Evolutionary conservation across 2,113 vertebrate genomes (phyloP).

Genomic region (Tamias sibiricus): DNA sequence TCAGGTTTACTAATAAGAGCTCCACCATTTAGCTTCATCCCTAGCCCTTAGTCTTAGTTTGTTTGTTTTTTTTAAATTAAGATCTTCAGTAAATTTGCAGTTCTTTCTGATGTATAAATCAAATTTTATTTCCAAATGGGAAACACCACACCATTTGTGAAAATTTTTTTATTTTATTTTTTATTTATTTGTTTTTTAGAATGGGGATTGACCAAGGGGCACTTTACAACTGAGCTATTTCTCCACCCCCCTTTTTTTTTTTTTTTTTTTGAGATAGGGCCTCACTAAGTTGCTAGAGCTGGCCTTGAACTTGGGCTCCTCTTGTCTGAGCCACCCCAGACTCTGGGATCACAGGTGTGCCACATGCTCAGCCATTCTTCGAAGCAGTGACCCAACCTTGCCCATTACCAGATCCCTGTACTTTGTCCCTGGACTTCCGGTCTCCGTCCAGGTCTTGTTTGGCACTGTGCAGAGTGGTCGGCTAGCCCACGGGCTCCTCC

Average conservation of each 20-base stretch:
- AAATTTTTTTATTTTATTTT: too few species aligned
- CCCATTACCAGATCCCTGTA: rapidly evolving
- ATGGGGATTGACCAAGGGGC: too few species aligned
- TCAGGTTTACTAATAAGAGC: neutral
- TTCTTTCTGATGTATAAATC: neutral
- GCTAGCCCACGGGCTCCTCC: rapidly evolving
- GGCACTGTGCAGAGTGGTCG: rapidly evolving
- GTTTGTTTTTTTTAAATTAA: neutral
- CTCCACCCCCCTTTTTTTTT: too few species aligned
- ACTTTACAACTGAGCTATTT: too few species aligned
- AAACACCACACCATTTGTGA: neutral
- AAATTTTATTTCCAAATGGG: neutral
- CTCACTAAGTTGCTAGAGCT: too few species aligned
- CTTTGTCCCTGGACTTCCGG: neutral
- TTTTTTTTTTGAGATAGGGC: too few species aligned
- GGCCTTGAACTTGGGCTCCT: too few species aligned
- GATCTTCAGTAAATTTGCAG: neutral
- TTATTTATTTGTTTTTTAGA: too few species aligned
- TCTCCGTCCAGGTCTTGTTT: neutral
- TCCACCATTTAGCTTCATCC: neutral
- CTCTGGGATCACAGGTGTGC: too few species aligned
- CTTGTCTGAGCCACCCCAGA: too few species aligned
- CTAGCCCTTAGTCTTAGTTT: neutral
- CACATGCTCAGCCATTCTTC: too few species aligned
- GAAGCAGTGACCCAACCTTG: too few species aligned